Conservation (phyloP, 2,113 vertebrate species). For the Phaethon lepturus region DNA sequence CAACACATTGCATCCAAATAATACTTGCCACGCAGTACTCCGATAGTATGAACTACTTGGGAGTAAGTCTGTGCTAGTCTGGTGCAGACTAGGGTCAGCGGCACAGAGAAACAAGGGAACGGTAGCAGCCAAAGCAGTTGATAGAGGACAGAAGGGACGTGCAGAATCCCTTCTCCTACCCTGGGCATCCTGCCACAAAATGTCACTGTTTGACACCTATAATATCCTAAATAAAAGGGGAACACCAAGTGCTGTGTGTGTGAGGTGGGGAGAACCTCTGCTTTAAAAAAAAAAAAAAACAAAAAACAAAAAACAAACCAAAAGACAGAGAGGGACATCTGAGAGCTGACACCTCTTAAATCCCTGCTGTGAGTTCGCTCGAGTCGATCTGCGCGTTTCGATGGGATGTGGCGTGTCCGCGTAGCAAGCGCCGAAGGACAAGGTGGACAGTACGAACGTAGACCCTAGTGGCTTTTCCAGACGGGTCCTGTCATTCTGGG, state of each 20-base stretch:
- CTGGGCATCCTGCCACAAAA: not conserved
- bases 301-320: no score
- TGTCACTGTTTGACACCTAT: not conserved
- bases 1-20: not conserved
- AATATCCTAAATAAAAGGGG: not conserved
- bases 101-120: not conserved
- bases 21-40: not conserved
- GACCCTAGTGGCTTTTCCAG: not conserved
- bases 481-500: not conserved
- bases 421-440: not conserved
- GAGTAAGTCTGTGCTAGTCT: not conserved
- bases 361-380: not conserved
- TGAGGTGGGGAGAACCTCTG: not conserved
- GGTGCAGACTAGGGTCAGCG: not conserved
- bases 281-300: not conserved
- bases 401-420: accelerated
- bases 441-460: not conserved
- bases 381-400: not conserved
- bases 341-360: not conserved
- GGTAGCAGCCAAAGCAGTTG: not conserved
- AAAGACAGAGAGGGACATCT: not conserved
- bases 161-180: not conserved
- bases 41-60: not conserved
- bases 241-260: not conserved
- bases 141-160: not conserved